Conservation (phyloP, 2,797 vertebrate genomes). For the Molossus molossus region DNA sequence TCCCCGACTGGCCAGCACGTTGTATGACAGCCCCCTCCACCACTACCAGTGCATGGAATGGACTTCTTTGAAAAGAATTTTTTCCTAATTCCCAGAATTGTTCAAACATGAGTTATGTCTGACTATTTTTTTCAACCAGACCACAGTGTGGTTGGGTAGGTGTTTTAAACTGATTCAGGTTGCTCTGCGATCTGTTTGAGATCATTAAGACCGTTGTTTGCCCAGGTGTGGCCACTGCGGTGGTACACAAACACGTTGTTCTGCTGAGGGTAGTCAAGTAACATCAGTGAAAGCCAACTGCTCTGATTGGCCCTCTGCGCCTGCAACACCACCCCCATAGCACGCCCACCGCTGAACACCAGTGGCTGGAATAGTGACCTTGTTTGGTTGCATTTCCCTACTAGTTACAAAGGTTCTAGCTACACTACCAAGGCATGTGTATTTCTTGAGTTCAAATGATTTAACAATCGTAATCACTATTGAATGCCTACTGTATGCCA, state of each 20-base stretch:
- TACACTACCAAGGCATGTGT: background rate
- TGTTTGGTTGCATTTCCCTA: background rate
- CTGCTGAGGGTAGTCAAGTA: background rate
- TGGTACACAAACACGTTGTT: background rate
- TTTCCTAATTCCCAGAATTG: background rate
- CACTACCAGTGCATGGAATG: background rate
- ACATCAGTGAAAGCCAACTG: background rate
- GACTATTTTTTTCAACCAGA: background rate
- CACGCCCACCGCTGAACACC: background rate
- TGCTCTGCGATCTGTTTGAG: background rate
- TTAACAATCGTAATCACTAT: background rate
- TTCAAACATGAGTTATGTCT: background rate
- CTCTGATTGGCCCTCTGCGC: rapidly evolving
- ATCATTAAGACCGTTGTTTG: background rate
- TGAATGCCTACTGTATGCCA: background rate
- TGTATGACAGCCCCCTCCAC: background rate
- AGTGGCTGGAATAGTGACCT: background rate
- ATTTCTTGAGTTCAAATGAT: background rate
- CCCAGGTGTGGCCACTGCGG: background rate
- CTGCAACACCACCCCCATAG: too few relatives aligned
- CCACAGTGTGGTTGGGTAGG: background rate
- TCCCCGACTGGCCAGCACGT: too few relatives aligned
- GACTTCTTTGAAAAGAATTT: background rate
- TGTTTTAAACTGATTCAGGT: background rate
- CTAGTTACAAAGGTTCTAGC: background rate